These are phyloP conservation scores for Sinopyrophorus schimmeli DNA, from an alignment of 2,888 invertebrate genomes.

Conservation along the genomic window DNA sequence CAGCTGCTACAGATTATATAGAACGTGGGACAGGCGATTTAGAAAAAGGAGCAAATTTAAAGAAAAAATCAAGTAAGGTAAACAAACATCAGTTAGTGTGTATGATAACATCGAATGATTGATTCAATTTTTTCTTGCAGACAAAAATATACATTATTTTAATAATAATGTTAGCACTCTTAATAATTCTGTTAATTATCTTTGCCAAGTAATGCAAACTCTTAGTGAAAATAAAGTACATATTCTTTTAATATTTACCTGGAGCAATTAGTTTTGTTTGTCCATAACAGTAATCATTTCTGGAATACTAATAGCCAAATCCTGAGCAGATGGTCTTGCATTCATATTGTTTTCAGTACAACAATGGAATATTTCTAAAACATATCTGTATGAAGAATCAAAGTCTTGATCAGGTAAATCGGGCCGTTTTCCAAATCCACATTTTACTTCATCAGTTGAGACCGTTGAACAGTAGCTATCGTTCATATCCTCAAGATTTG, in stretches of 20 bases:
- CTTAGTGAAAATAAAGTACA: neutral
- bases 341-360: constrained; percentile 67
- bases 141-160: constrained; percentile 52
- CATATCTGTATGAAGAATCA: constrained; percentile 62
- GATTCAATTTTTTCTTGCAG: constrained; percentile 54
- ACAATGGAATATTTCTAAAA: constrained; percentile 70
- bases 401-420: constrained; percentile 66
- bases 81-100: constrained; percentile 1
- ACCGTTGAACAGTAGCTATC: constrained; percentile 50
- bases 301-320: constrained; percentile 56
- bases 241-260: neutral
- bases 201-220: constrained; percentile 40
- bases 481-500: constrained; percentile 59
- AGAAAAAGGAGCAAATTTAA: constrained; percentile 58
- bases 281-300: constrained; percentile 50
- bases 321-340: constrained; percentile 64
- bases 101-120: too few species aligned
- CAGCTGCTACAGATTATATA: constrained; percentile 63
- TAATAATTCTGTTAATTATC: constrained; percentile 47
- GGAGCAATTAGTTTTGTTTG: too few species aligned
- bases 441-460: constrained; percentile 12
- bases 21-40: constrained; percentile 61
- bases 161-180: constrained; percentile 45
- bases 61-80: constrained; percentile 60
- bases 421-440: constrained; percentile 67